Percentiles rank a stretch among this genome's conserved stretches.
These are phyloP conservation scores for Tipula unca DNA, from an alignment of 2,888 invertebrate species.

Conservation along the genomic window DNA sequence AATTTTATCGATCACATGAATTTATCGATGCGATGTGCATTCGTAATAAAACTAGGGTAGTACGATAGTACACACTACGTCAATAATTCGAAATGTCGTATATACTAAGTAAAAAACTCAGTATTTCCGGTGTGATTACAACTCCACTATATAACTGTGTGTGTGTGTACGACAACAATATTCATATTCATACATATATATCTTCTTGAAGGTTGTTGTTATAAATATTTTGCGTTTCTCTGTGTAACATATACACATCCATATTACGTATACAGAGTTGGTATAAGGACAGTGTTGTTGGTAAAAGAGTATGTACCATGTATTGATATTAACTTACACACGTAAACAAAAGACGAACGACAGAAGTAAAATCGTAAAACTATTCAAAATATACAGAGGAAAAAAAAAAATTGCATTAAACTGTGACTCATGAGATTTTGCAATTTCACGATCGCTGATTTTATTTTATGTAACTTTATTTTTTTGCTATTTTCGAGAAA, in stretches of 20 bases:
- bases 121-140: background rate
- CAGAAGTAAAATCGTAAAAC: background rate
- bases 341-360: background rate
- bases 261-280: background rate
- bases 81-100: background rate
- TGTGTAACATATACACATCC: background rate
- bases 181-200: background rate
- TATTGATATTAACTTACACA: background rate
- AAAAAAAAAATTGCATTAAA: slow-evolving; percentile 9
- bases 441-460: slow-evolving; percentile 18
- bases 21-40: background rate
- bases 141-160: background rate
- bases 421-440: slow-evolving; percentile 19
- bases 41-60: background rate
- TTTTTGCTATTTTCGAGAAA: slow-evolving; percentile 10
- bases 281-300: background rate
- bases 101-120: background rate
- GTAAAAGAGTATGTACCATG: background rate
- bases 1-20: background rate
- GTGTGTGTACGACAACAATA: too few species aligned
- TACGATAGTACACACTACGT: background rate
- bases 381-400: background rate
- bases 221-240: background rate
- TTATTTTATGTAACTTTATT: slow-evolving; percentile 3
- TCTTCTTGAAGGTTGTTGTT: background rate